Evolutionary conservation across 2,113 vertebrate genomes (phyloP).

Genomic region (Pitta sordida): DNA sequence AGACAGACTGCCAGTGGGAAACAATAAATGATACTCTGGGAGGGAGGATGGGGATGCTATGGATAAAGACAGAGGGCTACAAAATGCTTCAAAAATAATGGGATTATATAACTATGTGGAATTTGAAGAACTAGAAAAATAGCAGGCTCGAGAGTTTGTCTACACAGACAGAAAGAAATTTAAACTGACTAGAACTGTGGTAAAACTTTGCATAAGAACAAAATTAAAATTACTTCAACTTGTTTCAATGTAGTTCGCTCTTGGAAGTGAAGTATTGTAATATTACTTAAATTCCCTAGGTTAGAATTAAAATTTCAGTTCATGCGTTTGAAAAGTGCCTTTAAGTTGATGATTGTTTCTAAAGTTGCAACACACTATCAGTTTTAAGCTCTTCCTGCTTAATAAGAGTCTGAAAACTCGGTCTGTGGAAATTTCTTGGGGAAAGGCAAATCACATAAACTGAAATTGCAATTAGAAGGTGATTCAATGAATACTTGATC

Average conservation of each 20-base stretch:
- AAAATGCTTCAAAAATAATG: not conserved
- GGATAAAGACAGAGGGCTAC: not conserved
- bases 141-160: not conserved
- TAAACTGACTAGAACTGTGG: not conserved
- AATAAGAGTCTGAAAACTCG: not conserved
- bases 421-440: not conserved
- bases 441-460: not conserved
- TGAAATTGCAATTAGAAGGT: not conserved
- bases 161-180: not conserved
- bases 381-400: not conserved
- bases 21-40: not conserved
- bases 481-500: not conserved
- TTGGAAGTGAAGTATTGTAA: not conserved
- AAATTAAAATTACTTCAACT: not conserved
- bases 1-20: not conserved
- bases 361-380: not conserved
- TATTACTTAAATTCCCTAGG: not conserved
- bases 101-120: not conserved
- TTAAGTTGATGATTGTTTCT: not conserved
- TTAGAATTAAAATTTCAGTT: not conserved
- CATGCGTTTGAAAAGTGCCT: not conserved
- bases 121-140: not conserved
- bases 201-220: not conserved
- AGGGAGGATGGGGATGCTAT: not conserved
- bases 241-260: not conserved